These are phyloP conservation scores for Labeo rohita DNA, from an alignment of 2,113 vertebrate species.

Conservation along the genomic window DNA sequence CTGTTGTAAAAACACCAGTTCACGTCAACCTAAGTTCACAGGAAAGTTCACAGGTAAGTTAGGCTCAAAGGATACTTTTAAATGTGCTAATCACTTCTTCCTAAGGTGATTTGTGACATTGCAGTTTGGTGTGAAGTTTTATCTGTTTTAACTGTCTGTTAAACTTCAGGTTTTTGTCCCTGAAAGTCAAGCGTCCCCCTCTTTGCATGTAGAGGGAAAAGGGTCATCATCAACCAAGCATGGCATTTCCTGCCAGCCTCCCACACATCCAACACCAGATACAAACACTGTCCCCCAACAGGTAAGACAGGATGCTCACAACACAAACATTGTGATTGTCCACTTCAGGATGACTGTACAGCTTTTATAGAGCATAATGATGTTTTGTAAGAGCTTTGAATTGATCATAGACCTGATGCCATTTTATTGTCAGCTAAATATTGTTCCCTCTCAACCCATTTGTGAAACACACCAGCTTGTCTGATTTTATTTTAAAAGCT, in stretches of 20 bases:
- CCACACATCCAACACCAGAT: slow-evolving; percentile 45
- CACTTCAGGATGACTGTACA: neutral
- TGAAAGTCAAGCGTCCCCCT: slow-evolving; percentile 82
- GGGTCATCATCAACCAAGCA: slow-evolving; percentile 62
- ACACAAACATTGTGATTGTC: neutral
- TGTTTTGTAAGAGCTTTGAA: neutral
- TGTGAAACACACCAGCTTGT: slow-evolving; percentile 15
- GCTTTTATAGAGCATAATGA: neutral
- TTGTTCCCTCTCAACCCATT: neutral
- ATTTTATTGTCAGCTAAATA: neutral
- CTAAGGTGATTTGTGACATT: neutral
- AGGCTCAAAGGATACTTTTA: neutral
- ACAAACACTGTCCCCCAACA: slow-evolving; percentile 14
- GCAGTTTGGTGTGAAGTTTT: neutral
- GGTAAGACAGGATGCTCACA: slow-evolving; percentile 17
- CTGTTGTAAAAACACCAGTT: slow-evolving; percentile 82
- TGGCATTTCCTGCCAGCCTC: slow-evolving; percentile 46
- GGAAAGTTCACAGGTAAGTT: slow-evolving; percentile 84
- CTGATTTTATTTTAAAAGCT: neutral
- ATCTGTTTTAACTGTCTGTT: neutral
- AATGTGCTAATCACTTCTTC: neutral
- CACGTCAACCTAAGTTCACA: slow-evolving; percentile 81
- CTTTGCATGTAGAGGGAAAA: slow-evolving; percentile 57
- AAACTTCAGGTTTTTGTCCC: slow-evolving; percentile 80
- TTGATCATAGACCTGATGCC: neutral